A percentile compares a stretch with the other conserved stretches of the same genome.
These are phyloP conservation scores for Antennarius striatus DNA, from an alignment of 2,113 vertebrate genomes.

Conservation along the genomic window DNA sequence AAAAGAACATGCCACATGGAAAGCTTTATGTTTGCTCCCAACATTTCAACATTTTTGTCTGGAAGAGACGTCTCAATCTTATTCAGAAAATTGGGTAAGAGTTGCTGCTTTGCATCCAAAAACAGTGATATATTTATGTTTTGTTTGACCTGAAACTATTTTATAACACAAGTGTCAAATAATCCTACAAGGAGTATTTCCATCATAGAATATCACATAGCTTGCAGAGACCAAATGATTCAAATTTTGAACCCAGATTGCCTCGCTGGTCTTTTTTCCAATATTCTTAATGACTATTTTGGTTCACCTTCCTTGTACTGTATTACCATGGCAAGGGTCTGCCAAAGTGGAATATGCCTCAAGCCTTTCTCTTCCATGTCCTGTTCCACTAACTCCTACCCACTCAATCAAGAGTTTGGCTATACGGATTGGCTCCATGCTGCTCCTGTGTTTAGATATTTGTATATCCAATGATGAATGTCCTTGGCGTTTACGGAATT, in stretches of 20 bases:
- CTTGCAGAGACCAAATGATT: constrained; percentile 25
- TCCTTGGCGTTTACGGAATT: constrained; percentile 48
- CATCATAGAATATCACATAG: constrained; percentile 33
- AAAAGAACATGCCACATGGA: constrained; percentile 59
- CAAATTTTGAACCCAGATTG: constrained; percentile 32
- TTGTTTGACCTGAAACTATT: too few species aligned
- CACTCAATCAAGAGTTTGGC: constrained; percentile 43
- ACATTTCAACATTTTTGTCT: constrained; percentile 48
- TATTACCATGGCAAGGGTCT: constrained; percentile 43
- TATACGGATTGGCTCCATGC: constrained; percentile 28
- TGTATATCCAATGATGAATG: constrained; percentile 49
- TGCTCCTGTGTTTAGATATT: constrained; percentile 41
- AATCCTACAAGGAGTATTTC: constrained; percentile 37
- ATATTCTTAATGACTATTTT: constrained; percentile 36
- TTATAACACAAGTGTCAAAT: constrained; percentile 27
- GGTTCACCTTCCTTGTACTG: constrained; percentile 32
- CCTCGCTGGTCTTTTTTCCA: constrained; percentile 25
- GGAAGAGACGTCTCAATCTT: constrained; percentile 51
- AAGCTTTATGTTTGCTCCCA: constrained; percentile 55
- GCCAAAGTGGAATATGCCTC: constrained; percentile 48
- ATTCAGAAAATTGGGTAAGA: constrained; percentile 43
- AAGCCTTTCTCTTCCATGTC: constrained; percentile 25
- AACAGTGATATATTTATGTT: constrained; percentile 9
- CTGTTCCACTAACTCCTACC: constrained; percentile 21
- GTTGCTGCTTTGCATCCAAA: constrained; percentile 22